Base-by-base conservation (phyloP, 1,140 invertebrate genomes). In the Colletes latitarsis region DNA sequence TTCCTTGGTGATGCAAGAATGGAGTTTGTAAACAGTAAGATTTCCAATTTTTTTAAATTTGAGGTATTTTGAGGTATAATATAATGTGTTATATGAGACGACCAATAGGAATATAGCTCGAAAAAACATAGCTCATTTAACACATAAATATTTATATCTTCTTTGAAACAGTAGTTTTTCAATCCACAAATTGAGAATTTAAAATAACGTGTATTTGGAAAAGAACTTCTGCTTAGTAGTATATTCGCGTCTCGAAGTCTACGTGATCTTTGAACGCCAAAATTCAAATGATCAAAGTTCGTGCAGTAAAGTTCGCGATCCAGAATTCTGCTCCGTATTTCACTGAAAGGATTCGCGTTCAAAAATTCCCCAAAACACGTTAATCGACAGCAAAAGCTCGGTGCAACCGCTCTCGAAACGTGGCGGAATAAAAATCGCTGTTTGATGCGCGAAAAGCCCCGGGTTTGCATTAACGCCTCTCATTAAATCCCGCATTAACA, bases 401-500 rank as follows among this genome's bases (percentile, higher is more conserved):
- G 0, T 8, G 46, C 9, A 17, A 6, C 2, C 4, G 43, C 4
- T 4, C 17, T 6, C 19, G 3, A n/a, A 12, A 21, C 57, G 43
- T 1, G 14, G 43, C 10, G 19, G 4, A 49, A 78, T 55, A 73
- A 78, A 78, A 78, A 19, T 62, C 46, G 19, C 4, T 55, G 49
- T 63, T 62, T 72, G 52, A 53, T 46, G 15, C 58, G 15, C 4
- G 30, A 8, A 46, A 78, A 78, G 52, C 68, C 74, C 0, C 10
- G 21, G 8, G 30, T n/a, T 67, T n/a, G 62, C 53, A 58, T 80
- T 80, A 67, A 75, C 53, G 63, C 55, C n/a, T 17, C 49, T 3
- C 63, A 53, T 79, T 74, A 66, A 75, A 80, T 43, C 41, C 63
- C 12, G 41, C 39, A 52, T 60, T 66, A 80, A 60, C 71, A 17